A percentile compares a stretch with the other conserved stretches of the same genome.
Evolutionary conservation across 2,888 invertebrate genomes (phyloP).

Genomic region (Beris chalybata): DNA sequence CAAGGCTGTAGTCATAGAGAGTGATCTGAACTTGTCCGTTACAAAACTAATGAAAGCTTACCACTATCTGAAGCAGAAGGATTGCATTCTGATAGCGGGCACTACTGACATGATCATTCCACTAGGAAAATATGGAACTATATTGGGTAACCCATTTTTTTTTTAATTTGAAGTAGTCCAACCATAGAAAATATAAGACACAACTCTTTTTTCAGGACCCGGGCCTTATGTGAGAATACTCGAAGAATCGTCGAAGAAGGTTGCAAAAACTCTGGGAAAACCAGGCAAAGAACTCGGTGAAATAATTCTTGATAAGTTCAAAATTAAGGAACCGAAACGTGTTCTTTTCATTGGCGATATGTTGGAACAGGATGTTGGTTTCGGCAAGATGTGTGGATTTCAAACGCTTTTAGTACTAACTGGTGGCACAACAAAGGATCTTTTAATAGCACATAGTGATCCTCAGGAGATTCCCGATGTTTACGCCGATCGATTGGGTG

Average conservation of each 20-base stretch:
- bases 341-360: too few species aligned
- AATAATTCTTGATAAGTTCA: constrained; percentile 44
- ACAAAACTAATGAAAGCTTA: constrained; percentile 56
- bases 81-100: constrained; percentile 56
- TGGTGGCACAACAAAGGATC: constrained; percentile 44
- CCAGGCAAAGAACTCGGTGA: constrained; percentile 55
- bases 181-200: not conserved
- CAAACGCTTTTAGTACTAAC: constrained; percentile 75
- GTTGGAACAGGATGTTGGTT: too few species aligned
- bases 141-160: constrained; percentile 49
- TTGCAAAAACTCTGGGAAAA: constrained; percentile 55
- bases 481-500: constrained; percentile 50
- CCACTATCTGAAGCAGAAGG: constrained; percentile 54
- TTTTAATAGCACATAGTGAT: constrained; percentile 39
- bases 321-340: too few species aligned
- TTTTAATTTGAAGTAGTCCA: not conserved
- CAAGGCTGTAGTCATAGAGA: constrained; percentile 59
- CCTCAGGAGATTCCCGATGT: constrained; percentile 47
- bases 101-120: constrained; percentile 54
- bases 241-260: constrained; percentile 48
- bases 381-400: too few species aligned
- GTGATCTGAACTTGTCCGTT: constrained; percentile 57
- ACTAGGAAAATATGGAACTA: constrained; percentile 43
- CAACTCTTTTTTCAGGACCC: constrained; percentile 44
- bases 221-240: constrained; percentile 54